Conservation (phyloP, 2,797 vertebrate species). For the Brotula barbata region DNA sequence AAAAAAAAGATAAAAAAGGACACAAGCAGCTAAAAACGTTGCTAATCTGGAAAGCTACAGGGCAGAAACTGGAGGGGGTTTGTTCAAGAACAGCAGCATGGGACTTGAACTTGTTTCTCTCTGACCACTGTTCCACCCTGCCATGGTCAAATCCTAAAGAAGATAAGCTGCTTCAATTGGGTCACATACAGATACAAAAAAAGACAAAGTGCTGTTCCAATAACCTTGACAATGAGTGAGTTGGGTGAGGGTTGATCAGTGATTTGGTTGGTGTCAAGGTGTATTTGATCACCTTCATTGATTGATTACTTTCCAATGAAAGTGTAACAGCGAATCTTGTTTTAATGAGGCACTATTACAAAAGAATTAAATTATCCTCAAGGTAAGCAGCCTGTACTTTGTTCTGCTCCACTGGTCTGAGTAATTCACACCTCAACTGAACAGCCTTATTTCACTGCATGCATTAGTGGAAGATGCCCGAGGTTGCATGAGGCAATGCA, state of each 20-base stretch:
- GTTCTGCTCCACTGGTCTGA: slow-evolving; percentile 73
- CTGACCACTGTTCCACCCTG: background rate
- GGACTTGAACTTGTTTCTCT: background rate
- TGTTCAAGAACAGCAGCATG: slow-evolving; percentile 26
- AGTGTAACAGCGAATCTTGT: slow-evolving; percentile 62
- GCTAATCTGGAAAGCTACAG: slow-evolving; percentile 12
- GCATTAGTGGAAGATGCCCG: background rate
- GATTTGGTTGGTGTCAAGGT: slow-evolving; percentile 30
- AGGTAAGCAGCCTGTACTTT: slow-evolving; percentile 55
- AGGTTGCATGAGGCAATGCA: no score
- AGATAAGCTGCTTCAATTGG: background rate
- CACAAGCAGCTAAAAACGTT: background rate
- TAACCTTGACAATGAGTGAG: slow-evolving; percentile 19
- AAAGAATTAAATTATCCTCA: slow-evolving; percentile 76
- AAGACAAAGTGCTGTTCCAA: slow-evolving; percentile 5
- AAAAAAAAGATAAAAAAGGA: background rate
- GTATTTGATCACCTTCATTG: slow-evolving; percentile 62
- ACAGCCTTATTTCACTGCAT: slow-evolving; percentile 56
- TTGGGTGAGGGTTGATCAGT: slow-evolving; percentile 18
- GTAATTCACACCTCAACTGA: slow-evolving; percentile 73
- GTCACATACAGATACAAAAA: slow-evolving; percentile 1
- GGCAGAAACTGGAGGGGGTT: slow-evolving; percentile 18
- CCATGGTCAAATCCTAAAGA: background rate
- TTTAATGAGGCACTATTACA: slow-evolving; percentile 73
- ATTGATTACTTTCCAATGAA: slow-evolving; percentile 67